A percentile compares a stretch with the other conserved stretches of the same genome.
Evolutionary conservation across 2,888 invertebrate genomes (phyloP).

Genomic region (Xanthorhoe designata): DNA sequence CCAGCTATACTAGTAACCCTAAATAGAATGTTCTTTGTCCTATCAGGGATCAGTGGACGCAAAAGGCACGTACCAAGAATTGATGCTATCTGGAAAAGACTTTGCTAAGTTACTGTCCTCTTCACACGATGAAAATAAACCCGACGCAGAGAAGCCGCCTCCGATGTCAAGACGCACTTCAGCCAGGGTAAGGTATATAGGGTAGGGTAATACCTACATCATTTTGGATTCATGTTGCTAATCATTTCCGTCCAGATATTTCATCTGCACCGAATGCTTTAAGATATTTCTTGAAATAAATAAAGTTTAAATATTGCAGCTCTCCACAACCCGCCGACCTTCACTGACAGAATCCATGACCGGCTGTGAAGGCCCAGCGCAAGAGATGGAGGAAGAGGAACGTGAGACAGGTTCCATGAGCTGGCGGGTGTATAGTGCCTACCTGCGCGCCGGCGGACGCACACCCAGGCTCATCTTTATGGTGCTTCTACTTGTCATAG

Average conservation of each 20-base stretch:
- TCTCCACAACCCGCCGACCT: slow-evolving; percentile 77
- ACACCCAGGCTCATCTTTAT: slow-evolving; percentile 81
- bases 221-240: neutral
- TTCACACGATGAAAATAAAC: slow-evolving; percentile 74
- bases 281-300: neutral
- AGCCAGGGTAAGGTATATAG: slow-evolving; percentile 75
- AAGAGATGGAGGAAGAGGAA: slow-evolving; percentile 87
- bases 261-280: neutral
- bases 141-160: slow-evolving; percentile 64
- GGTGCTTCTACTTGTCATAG: slow-evolving; percentile 84
- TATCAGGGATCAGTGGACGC: slow-evolving; percentile 84
- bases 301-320: slow-evolving; percentile 49
- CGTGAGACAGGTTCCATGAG: slow-evolving; percentile 88
- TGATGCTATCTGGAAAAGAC: slow-evolving; percentile 85
- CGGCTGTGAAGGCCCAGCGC: slow-evolving; percentile 72
- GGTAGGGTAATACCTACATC: no score
- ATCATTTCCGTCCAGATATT: neutral
- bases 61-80: slow-evolving; percentile 86
- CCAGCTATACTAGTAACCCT: neutral
- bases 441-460: slow-evolving; percentile 86
- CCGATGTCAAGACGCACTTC: slow-evolving; percentile 74
- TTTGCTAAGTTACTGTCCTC: slow-evolving; percentile 85
- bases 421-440: slow-evolving; percentile 87
- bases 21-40: neutral
- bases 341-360: slow-evolving; percentile 78